phyloP scores from a whole-genome alignment of 2,113 vertebrate species.

The Chunga burmeisteri region DNA sequence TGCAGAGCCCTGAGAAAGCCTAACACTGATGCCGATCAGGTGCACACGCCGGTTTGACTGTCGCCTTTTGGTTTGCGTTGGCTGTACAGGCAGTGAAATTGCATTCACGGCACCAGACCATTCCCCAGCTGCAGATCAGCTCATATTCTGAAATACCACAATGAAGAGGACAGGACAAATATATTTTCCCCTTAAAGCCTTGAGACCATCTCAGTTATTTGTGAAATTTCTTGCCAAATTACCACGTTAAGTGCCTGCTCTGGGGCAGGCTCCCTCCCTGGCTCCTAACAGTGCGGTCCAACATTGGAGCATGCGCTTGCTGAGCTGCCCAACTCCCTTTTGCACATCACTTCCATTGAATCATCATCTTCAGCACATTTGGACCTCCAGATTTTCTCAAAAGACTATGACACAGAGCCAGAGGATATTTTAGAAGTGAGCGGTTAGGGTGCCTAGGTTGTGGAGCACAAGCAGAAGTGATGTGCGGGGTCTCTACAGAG shows the following conservation, averaged over 20 bases:
- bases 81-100: not conserved
- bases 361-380: not conserved
- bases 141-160: not conserved
- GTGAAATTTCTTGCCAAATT: not conserved
- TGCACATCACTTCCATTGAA: not conserved
- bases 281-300: not conserved
- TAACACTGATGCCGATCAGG: not conserved
- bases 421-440: not conserved
- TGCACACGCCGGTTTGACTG: not conserved
- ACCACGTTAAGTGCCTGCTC: not conserved
- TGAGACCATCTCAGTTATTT: not conserved
- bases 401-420: not conserved
- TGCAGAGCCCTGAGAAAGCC: not conserved
- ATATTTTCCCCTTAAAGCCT: not conserved
- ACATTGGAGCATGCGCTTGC: not conserved
- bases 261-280: not conserved
- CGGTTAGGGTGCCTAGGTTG: not conserved
- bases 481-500: not conserved
- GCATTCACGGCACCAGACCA: not conserved
- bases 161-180: not conserved
- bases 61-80: rapidly evolving
- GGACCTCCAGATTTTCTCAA: not conserved
- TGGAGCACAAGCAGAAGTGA: not conserved
- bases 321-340: not conserved
- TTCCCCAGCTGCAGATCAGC: not conserved